Base-by-base conservation (phyloP, 2,797 vertebrate genomes). In the Etheostoma perlongum region DNA sequence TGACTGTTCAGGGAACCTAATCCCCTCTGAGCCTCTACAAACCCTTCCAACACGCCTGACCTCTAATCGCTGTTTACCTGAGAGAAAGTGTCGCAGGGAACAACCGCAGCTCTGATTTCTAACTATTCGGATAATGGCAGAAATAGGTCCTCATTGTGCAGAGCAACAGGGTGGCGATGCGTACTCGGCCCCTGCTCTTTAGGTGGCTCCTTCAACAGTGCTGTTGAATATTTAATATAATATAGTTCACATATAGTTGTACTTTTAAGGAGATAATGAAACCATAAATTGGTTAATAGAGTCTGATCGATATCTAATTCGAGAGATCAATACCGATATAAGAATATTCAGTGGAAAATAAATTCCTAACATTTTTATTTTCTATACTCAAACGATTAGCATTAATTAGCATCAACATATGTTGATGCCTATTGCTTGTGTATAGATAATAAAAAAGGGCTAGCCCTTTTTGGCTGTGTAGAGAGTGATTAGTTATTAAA, bases 21-120 rank as follows among this genome's bases (percentile, higher is more conserved):
- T 93, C 92, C 89, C 19, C 66, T 0, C 76, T 89, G 88, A 92
- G 89, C 90, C 84, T 58, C 51, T 42, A 33, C 82, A 75, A 83
- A 81, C 83, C 85, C 63, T 67, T 21, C 53, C 25, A 7, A 10
- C 83, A 15, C 76, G 27, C n/a, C 76, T 75, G 84, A 89, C 84
- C 85, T 88, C 84, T 74, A 84, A 85, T 88, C 88, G 63, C 84
- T 81, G 79, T 87, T 88, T 79, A 92, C 90, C 92, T 92, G 89
- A 21, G n/a, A 81, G 12, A 52, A 71, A 64, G 74, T 40, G 81
- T 23, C 2, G 51, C 21, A 7, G 48, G 59, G 63, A 76, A 33
- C 42, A 14, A 1, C n/a, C 25, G 30, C 71, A 13, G 72, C 47
- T 72, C 53, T 79, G 58, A 72, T 78, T 58, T 52, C 23, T 2